Evolutionary conservation across 2,113 vertebrate species (phyloP).

Genomic region (Mola mola): DNA sequence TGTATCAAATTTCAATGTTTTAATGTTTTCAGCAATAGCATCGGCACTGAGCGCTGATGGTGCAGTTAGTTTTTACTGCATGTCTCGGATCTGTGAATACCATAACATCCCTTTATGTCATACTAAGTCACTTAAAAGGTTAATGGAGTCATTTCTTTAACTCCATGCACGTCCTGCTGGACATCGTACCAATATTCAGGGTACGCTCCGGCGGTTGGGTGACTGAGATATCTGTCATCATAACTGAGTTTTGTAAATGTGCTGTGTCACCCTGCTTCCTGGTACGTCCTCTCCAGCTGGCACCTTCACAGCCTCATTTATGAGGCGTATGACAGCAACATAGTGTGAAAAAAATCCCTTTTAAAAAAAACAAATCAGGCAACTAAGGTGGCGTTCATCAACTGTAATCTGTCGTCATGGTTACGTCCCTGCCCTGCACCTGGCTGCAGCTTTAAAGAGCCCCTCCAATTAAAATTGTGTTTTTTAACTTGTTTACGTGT

Average conservation of each 20-base stretch:
- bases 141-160: neutral
- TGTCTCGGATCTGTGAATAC: neutral
- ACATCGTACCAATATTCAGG: slow-evolving; percentile 16
- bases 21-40: slow-evolving; percentile 36
- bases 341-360: neutral
- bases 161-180: neutral
- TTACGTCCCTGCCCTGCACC: too few relatives aligned
- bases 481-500: too few relatives aligned
- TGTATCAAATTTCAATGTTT: slow-evolving; percentile 30
- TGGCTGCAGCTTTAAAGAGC: too few relatives aligned
- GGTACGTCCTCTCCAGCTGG: slow-evolving; percentile 19
- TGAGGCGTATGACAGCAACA: neutral
- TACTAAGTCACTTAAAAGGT: neutral
- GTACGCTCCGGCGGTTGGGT: neutral
- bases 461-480: too few relatives aligned
- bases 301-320: neutral
- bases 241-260: slow-evolving; percentile 35
- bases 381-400: too few relatives aligned
- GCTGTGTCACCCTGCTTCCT: slow-evolving; percentile 69
- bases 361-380: too few relatives aligned
- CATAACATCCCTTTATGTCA: neutral
- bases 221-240: slow-evolving; percentile 30
- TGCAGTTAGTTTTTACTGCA: slow-evolving; percentile 3
- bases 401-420: too few relatives aligned
- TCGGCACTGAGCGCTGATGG: slow-evolving; percentile 1